A percentile compares a stretch with the other conserved stretches of the same genome.
These are phyloP conservation scores for Orius laevigatus DNA, from an alignment of 1,140 invertebrate species.

Conservation along the genomic window DNA sequence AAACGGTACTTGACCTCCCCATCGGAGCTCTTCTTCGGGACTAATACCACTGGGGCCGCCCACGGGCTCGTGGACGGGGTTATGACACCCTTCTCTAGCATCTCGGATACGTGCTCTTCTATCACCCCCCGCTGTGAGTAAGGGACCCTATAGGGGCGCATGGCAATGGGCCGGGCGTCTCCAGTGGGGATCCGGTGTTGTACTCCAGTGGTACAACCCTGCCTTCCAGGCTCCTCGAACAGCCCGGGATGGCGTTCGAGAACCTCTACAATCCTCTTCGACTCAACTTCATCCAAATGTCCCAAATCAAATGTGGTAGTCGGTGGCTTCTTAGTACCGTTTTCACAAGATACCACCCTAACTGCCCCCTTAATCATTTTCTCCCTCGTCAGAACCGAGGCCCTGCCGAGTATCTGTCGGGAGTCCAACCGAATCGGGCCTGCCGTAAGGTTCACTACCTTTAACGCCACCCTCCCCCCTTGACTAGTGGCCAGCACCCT, in stretches of 20 bases:
- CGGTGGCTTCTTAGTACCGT: background rate
- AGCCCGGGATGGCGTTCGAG: too few relatives aligned
- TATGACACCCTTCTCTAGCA: conserved; percentile 14
- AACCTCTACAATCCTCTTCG: too few relatives aligned
- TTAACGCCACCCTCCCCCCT: too few relatives aligned
- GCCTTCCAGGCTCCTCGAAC: background rate
- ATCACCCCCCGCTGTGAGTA: background rate
- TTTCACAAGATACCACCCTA: background rate
- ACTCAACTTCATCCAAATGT: background rate
- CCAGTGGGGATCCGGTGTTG: conserved; percentile 13
- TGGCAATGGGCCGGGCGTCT: conserved; percentile 4
- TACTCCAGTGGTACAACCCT: conserved; percentile 6
- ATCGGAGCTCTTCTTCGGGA: conserved; percentile 12
- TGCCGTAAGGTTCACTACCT: too few relatives aligned
- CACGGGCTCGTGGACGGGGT: conserved; percentile 5
- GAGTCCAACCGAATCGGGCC: too few relatives aligned
- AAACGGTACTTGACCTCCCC: conserved; percentile 24
- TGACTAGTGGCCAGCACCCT: too few relatives aligned
- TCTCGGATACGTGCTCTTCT: conserved; percentile 2
- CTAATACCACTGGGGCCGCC: conserved; percentile 9
- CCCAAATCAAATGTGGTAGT: background rate
- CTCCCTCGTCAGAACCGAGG: too few relatives aligned
- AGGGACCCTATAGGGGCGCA: conserved; percentile 7
- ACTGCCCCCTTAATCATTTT: background rate
- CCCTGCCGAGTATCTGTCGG: too few relatives aligned